phyloP scores from a whole-genome alignment of 1,140 invertebrate species.

The Bombyx mori region DNA sequence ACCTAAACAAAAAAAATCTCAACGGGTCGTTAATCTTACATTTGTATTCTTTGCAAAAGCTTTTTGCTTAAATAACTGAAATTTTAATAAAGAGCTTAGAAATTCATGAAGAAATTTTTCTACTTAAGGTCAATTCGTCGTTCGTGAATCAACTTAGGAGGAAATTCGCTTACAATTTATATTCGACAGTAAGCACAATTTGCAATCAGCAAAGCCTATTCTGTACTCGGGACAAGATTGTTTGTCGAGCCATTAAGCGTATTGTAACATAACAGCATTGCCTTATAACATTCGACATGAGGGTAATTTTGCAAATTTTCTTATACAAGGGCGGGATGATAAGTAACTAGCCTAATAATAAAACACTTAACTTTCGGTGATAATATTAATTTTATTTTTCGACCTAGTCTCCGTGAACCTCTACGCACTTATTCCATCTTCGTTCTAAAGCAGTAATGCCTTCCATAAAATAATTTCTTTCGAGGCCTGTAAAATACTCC shows the following conservation, averaged over 20 bases:
- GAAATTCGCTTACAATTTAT: slow-evolving; percentile 46
- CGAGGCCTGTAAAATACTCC: no score
- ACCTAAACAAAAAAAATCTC: no score
- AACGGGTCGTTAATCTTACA: no score
- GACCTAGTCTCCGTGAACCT: no score
- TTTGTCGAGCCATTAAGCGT: slow-evolving; percentile 31
- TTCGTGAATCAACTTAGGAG: slow-evolving; percentile 37
- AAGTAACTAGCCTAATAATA: no score
- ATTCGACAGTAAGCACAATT: slow-evolving; percentile 48
- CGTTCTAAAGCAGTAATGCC: no score
- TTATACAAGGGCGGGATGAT: no score
- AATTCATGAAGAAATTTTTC: slow-evolving; percentile 22
- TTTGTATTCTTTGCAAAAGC: background rate
- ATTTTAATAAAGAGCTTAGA: slow-evolving; percentile 22
- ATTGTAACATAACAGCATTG: slow-evolving; percentile 25
- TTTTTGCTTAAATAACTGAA: slow-evolving; percentile 15
- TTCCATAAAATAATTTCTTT: no score
- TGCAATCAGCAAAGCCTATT: slow-evolving; percentile 56
- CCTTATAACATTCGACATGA: slow-evolving; percentile 7
- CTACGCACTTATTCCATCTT: no score
- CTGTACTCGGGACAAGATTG: slow-evolving; percentile 24
- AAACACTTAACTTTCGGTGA: no score
- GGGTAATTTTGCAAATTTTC: slow-evolving; percentile 2
- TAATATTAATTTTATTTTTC: no score
- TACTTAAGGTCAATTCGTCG: slow-evolving; percentile 34